phyloP scores from a whole-genome alignment of 2,113 vertebrate species.

The Octodon degus region DNA sequence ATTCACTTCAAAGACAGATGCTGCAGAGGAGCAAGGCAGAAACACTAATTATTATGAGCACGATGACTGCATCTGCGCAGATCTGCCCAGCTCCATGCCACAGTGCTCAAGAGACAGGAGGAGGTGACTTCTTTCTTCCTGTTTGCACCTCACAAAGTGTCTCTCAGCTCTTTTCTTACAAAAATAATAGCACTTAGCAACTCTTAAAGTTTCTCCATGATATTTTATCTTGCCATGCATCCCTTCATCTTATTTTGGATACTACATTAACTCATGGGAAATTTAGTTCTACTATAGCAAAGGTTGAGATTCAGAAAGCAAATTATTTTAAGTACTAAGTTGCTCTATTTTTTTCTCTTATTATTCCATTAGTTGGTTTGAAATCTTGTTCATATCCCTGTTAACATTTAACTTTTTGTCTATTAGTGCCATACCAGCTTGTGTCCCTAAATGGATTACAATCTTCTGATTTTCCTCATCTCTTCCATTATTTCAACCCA shows the following conservation, averaged over 20 bases:
- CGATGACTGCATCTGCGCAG: neutral
- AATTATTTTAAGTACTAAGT: conserved; percentile 36
- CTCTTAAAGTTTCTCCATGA: neutral
- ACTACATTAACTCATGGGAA: neutral
- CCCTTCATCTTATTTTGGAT: neutral
- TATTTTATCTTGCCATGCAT: neutral
- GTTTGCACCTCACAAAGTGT: neutral
- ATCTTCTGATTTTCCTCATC: neutral
- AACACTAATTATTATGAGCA: neutral
- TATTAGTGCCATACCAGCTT: neutral
- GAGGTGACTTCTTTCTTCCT: neutral
- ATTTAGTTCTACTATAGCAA: conserved; percentile 7
- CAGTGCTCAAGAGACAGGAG: neutral
- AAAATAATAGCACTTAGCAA: neutral
- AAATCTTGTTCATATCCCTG: neutral
- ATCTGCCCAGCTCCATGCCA: neutral
- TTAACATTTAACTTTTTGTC: neutral
- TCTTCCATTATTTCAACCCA: neutral
- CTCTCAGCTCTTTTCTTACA: conserved; percentile 31
- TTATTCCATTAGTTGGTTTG: neutral
- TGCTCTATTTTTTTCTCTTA: neutral
- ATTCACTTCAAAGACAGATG: neutral
- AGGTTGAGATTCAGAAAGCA: neutral
- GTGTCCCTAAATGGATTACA: neutral
- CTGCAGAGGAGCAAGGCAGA: neutral